Evolutionary conservation across 2,888 invertebrate genomes (phyloP), one percentile per base, ranked within the genome.

Genomic region (Mythimna vitellina): DNA sequence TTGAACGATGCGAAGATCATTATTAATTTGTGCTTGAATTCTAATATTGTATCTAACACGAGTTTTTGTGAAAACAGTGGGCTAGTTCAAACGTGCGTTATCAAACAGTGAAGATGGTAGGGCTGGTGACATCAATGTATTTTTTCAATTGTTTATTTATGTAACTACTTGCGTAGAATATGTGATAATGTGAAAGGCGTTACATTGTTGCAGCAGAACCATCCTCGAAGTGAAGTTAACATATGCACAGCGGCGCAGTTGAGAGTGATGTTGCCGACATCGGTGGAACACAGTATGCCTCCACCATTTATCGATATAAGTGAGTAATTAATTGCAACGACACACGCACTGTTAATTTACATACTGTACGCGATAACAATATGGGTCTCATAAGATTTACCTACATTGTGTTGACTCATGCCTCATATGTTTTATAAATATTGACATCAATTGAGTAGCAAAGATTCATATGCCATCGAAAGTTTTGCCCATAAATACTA

Each of bases 221-320:
- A 93, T 81, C 85, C 90, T 81, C 91, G 93, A 76, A 88, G 86
- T 84, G 95, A 96, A 76, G 80, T 78, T 42, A 93, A 88, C 85
- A 87, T 93, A 74, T 90, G 90, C 68, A 91, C 92, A 54, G 85
- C 94, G 82, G 89, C 93, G 67, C 95, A 95, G 76, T 89, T 96
- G 54, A 89, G 95, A 85, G 95, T 96, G 69, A 93, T 96, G 79
- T 86, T 96, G 81, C 95, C 96, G 46, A 83, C 92, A 20, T 81
- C 92, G 14, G 88, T 92, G 79, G 94, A 93, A 17, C 82, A 87
- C 63, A 92, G 85, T 85, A 87, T 93, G 89, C 93, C 95, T 76
- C 93, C 95, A 60, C 91, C 93, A 42, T 94, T 93, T 87, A 89
- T 94, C 76, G 94, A 94, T 77, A 89, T 94, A 81, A 93, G 95